Evolutionary conservation across 1,140 invertebrate genomes (phyloP), one percentile per base, ranked within the genome.

Genomic region (Papilio dardanus): DNA sequence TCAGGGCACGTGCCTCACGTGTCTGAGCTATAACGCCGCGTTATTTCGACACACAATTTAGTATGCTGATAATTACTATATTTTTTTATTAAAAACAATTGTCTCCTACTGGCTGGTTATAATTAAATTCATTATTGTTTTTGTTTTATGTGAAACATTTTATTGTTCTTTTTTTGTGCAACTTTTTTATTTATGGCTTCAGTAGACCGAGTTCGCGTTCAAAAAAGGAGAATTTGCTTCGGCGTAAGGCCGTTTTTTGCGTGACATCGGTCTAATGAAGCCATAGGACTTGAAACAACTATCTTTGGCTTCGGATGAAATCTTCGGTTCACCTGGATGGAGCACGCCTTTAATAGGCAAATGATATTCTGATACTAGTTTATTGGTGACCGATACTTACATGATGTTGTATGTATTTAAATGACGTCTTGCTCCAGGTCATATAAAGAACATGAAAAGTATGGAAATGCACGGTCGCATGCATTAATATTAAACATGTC

Each of bases 1-100:
- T 69, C 67, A 40, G 10, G 19, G 67, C 67, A 69, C 67, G 67
- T 69, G 67, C 35, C 35, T 37, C 67, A 37, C 66, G 28, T 66
- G 31, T 33, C n/a, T 5, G 65, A 30, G 28, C 65, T 1, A 31
- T 7, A 33, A 19, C 14, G 24, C 54, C 12, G 54, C 12, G 24
- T 62, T 28, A 62, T 62, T 62, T 62, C 54, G 54, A 62, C 54
- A 62, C 12, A 62, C 54, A 54, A 54, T 24, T 54, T 62, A 62
- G 10, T 16, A 62, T 62, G 54, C 24, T 21, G 54, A 28, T 58
- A 58, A 30, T 50, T 50, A n/a, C n/a, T n/a, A n/a, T n/a, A n/a
- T n/a, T n/a, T n/a, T n/a, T n/a, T n/a, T n/a, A n/a, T n/a, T n/a
- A n/a, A n/a, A n/a, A n/a, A n/a, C n/a, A n/a, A n/a, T n/a, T n/a